Conservation (phyloP, 2,888 invertebrate species). For the Sericinus montela region DNA sequence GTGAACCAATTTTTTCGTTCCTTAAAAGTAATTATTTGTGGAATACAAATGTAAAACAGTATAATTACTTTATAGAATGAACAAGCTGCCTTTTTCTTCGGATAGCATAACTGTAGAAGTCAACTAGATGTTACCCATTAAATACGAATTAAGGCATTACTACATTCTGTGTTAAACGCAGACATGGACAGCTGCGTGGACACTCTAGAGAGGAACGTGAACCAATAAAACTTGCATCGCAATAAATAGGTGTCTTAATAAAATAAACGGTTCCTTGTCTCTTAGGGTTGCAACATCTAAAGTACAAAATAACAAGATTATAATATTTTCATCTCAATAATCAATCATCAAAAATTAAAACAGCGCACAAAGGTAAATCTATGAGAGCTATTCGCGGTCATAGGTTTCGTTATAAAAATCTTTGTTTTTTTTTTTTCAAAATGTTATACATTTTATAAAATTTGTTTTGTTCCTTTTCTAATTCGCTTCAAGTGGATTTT, state of each 20-base stretch:
- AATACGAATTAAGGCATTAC: conserved; percentile 42
- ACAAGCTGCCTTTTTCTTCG: not conserved
- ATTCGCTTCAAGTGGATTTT: too few species aligned
- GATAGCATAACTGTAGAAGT: conserved; percentile 27
- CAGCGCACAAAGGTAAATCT: too few species aligned
- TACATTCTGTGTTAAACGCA: conserved; percentile 36
- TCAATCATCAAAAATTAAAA: too few species aligned
- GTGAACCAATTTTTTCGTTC: too few species aligned
- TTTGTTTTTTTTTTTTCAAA: too few species aligned
- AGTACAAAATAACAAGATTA: too few species aligned
- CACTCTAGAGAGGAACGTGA: conserved; percentile 36
- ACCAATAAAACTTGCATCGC: conserved; percentile 44
- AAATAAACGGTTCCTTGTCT: conserved; percentile 59
- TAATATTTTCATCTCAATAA: too few species aligned
- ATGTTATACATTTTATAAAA: too few species aligned
- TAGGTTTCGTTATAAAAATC: too few species aligned
- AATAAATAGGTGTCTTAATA: conserved; percentile 60
- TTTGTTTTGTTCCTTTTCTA: too few species aligned
- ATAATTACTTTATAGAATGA: not conserved
- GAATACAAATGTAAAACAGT: not conserved
- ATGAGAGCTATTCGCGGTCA: too few species aligned
- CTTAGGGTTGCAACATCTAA: conserved; percentile 28
- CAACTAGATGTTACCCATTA: conserved; percentile 43
- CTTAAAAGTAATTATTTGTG: too few species aligned
- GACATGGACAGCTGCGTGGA: conserved; percentile 35